Base-by-base conservation (phyloP, 2,797 vertebrate species). In the Cyclopterus lumpus region DNA sequence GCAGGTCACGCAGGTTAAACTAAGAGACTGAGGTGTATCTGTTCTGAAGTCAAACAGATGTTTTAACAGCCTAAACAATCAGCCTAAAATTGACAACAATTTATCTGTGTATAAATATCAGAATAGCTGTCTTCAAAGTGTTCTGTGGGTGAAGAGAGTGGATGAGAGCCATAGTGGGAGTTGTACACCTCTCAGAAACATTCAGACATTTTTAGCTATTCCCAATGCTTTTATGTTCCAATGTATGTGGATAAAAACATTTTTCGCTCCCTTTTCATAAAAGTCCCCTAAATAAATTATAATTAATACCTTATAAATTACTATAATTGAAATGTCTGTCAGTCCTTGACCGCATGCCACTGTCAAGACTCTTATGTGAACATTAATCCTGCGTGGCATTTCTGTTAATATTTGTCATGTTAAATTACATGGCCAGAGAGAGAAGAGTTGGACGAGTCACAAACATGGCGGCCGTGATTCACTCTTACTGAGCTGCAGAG, bases 341-440 rank as follows among this genome's bases (percentile, higher is more conserved):
- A 20, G 70, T 38, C 30, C 42, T 18, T 38, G 67, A 58, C 78
- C 22, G 46, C 71, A 55, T 24, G 14, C 44, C 65, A 26, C 46
- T 49, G 61, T 67, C 74, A 42, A 30, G 49, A 54, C 62, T 59
- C 36, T 38, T 34, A 42, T 48, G 46, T 26, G 24, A 67, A 18
- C 30, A 34, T 73, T 63, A 61, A 79, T 79, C 18, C 34, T 11
- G 40, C 14, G 53, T 40, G 68, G 71, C 74, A 63, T 77, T 80
- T 63, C 38, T 59, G 30, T 69, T 62, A 66, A 48, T 79, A 74
- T 82, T 81, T 82, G 88, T 90, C 89, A 83, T 61, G 84, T 89
- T 84, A 91, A 88, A 91, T 93, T 84, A 91, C 86, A 87, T 79
- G 83, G 84, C 79, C 86, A 83, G 80, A 79, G 72, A 80, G 54